Base-by-base conservation (phyloP, 2,113 vertebrate genomes). In the Sinocyclocheilus rhinocerous region DNA sequence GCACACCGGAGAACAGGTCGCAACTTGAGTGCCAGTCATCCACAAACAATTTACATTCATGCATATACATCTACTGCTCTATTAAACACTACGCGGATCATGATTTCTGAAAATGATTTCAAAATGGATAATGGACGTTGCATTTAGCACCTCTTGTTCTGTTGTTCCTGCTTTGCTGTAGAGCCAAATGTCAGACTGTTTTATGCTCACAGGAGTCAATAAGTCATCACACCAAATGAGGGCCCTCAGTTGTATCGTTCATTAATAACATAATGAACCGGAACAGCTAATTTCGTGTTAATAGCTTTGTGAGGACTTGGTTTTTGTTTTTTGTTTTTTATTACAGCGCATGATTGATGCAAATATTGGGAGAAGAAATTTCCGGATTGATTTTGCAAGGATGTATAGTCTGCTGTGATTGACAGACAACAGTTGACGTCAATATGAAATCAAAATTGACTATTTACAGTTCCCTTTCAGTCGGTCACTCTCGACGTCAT, bases 241-340 rank as follows among this genome's bases (percentile, higher is more conserved):
- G 70, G 55, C 20, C 13, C 36, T 39, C 39, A 57, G 75, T 39
- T 84, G 50, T 52, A 63, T 81, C 70, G 9, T 65, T 65, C 45
- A 82, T 81, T 88, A 88, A 76, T 85, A 79, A 80, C 39, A 48
- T 78, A 82, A 81, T 81, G 76, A 88, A 50, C 57, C n/a, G 67
- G 78, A 65, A 70, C 10, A 24, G 20, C 76, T 81, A 61, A 70
- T 79, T 81, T 81, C 10, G 29, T 73, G 39, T 83, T 72, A 85
- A 88, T 83, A 26, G 78, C 59, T 85, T 85, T 29, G 48, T 45
- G 57, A 36, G 26, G 69, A 76, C 76, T 63, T 77, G 84, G 59
- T 33, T 39, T 75, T 84, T 75, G 42, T 3, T 39, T 22, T 65
- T 33, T 45, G 29, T 2, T 45, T 50, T 24, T 70, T 55, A 73